These are phyloP conservation scores for Agriopis leucophaearia DNA, from an alignment of 2,888 invertebrate species.

Conservation along the genomic window DNA sequence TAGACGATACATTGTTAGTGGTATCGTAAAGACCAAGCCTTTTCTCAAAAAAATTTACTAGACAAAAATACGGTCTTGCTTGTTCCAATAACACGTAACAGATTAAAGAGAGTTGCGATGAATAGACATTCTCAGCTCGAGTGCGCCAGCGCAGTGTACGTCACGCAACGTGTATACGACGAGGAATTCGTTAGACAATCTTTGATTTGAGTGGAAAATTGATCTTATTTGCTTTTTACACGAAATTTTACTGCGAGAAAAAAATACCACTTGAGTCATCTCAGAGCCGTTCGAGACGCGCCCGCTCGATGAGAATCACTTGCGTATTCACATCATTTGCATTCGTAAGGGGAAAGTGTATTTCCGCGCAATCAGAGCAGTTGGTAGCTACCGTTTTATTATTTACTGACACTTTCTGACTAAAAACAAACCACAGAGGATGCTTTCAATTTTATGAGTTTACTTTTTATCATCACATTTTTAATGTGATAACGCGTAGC, in stretches of 20 bases:
- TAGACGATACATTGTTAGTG: background rate
- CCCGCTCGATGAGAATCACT: constrained; percentile 19
- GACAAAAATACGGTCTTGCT: constrained; percentile 7
- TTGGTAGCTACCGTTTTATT: constrained; percentile 6
- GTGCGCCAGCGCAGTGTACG: constrained; percentile 18
- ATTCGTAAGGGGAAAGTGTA: constrained; percentile 33
- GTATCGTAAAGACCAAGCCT: background rate
- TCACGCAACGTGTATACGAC: constrained; percentile 31
- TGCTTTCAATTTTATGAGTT: too few relatives aligned
- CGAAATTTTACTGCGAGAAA: constrained; percentile 35
- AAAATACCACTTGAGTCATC: constrained; percentile 23
- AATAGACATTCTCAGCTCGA: constrained; percentile 19
- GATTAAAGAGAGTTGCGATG: constrained; percentile 33
- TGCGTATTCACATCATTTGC: constrained; percentile 34
- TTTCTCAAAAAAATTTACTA: constrained; percentile 3
- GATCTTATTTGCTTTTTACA: constrained; percentile 58
- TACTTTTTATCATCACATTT: too few relatives aligned
- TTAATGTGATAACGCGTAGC: too few relatives aligned
- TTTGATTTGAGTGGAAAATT: constrained; percentile 65
- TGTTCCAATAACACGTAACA: constrained; percentile 39
- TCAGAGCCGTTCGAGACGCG: constrained; percentile 20
- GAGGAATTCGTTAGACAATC: constrained; percentile 38
- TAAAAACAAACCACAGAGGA: too few relatives aligned
- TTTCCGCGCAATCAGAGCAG: constrained; percentile 17
- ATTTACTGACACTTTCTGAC: constrained; percentile 2